Evolutionary conservation across 2,797 vertebrate genomes (phyloP).

Genomic region (Lemur catta): DNA sequence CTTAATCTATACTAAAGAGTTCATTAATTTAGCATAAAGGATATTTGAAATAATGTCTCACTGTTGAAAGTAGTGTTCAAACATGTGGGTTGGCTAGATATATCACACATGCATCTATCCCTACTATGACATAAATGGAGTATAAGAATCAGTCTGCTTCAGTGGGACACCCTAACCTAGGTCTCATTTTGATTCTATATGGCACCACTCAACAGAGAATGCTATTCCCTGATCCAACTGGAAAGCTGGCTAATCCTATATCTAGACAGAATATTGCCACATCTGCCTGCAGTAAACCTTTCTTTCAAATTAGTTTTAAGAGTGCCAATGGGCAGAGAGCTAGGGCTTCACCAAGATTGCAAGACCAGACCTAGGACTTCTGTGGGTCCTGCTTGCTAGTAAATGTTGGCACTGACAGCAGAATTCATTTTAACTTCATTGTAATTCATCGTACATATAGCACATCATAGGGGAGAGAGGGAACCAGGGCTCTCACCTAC

Average conservation of each 20-base stretch:
- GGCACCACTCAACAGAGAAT: background rate
- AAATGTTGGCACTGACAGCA: background rate
- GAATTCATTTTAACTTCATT: background rate
- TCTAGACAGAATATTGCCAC: background rate
- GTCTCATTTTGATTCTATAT: background rate
- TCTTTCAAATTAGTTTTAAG: background rate
- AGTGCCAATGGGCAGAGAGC: background rate
- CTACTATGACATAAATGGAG: background rate
- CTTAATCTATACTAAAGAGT: background rate
- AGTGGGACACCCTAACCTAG: background rate
- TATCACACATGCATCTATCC: background rate
- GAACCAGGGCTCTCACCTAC: background rate
- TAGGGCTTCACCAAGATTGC: background rate
- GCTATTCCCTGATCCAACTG: background rate
- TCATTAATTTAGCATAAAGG: background rate
- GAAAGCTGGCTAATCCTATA: background rate
- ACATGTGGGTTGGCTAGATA: background rate
- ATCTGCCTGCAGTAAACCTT: background rate
- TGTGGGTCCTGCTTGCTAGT: background rate
- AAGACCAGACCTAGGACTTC: background rate
- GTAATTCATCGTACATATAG: background rate
- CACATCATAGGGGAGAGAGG: background rate
- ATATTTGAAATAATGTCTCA: slow-evolving; percentile 14
- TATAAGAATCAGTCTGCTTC: too few relatives aligned
- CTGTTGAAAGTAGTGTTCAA: background rate